phyloP scores from a whole-genome alignment of 2,797 vertebrate genomes.

The Spinus pinus region DNA sequence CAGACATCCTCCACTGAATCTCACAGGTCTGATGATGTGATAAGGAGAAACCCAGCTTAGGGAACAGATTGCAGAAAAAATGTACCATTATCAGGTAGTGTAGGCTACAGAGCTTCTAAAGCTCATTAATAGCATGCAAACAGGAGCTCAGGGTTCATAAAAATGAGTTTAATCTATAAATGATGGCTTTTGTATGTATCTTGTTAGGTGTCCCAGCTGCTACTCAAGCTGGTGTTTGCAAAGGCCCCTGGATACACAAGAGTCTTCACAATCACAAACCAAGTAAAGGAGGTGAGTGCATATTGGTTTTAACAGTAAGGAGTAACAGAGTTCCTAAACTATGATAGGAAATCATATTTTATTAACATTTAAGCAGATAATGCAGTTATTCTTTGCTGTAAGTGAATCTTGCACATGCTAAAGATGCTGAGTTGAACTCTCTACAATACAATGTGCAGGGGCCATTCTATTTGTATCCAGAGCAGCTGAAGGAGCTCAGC shows the following conservation, averaged over 20 bases:
- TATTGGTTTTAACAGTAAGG: neutral
- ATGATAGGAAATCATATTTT: neutral
- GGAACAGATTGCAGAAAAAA: neutral
- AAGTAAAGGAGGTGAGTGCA: neutral
- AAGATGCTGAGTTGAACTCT: neutral
- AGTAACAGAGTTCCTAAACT: neutral
- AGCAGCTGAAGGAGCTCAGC: neutral
- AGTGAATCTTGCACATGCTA: neutral
- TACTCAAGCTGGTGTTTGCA: neutral
- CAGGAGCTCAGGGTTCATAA: neutral
- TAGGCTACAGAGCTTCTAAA: neutral
- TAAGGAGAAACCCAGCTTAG: neutral
- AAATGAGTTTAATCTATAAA: neutral
- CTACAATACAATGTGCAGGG: rapidly evolving
- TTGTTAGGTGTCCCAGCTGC: neutral
- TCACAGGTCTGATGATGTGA: neutral
- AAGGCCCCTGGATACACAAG: neutral
- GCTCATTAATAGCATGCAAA: neutral
- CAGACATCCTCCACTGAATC: neutral
- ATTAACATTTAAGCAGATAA: neutral
- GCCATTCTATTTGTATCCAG: neutral
- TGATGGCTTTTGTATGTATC: neutral
- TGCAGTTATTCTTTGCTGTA: neutral
- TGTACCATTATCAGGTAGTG: rapidly evolving
- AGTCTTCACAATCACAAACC: neutral